Evolutionary conservation across 2,797 vertebrate species (phyloP), one percentile per base, ranked within the genome.

Genomic region (Galaxias olidus): DNA sequence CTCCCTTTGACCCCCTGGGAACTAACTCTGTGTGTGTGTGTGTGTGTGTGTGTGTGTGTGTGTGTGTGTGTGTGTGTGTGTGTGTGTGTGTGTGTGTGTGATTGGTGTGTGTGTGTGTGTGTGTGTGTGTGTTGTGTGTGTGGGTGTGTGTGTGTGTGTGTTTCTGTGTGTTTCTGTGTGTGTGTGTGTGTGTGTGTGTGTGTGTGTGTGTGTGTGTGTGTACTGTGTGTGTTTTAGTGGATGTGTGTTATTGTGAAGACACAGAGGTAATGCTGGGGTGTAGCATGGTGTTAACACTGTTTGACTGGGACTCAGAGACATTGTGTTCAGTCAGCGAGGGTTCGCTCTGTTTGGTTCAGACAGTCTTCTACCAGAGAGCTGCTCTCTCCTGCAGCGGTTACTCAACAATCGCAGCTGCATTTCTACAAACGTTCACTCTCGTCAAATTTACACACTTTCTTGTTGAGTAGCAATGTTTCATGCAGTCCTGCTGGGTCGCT

Each of bases 321-420:
- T n/a, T 30, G 30, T 30, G 2, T 30, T 30, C 30, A 2, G 6
- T 30, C 30, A 30, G 30, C 30, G 30, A 30, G 30, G 6, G 30
- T 30, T 30, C 3, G 30, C 30, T 30, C 30, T 30, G 2, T 6
- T 6, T 30, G 30, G 30, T 30, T 30, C 30, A 30, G 30, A 6
- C 30, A 2, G 30, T 2, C 30, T 30, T 30, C 30, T 30, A 30
- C 6, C 30, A 2, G 3, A 30, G 6, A 30, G 30, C 30, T 30
- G 30, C 30, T 30, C 70, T n/a, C 81, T 85, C 84, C n/a, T n/a
- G n/a, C n/a, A n/a, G n/a, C n/a, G n/a, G n/a, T n/a, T n/a, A n/a
- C n/a, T 90, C 89, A 88, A 89, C 85, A 89, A 85, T 85, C 85
- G 85, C 87, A 88, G 80, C 80, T 79, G 30, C 30, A 30, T 30